phyloP scores from a whole-genome alignment of 64 coral and sea anemone genomes.

The Orbicella faveolata region DNA sequence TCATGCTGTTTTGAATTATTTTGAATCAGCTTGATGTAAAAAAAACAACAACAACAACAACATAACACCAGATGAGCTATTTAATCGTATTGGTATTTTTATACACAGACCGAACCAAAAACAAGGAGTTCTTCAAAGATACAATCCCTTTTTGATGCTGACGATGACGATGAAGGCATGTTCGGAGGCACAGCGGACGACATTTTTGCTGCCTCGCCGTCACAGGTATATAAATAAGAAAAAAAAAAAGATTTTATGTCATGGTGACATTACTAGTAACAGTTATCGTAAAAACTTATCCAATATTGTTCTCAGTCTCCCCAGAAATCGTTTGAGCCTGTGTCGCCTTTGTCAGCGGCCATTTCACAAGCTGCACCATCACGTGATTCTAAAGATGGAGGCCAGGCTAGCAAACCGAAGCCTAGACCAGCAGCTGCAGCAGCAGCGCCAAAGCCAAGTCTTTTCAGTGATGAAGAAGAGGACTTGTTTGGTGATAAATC shows the following conservation, averaged over 20 bases:
- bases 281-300: too few species aligned
- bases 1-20: too few species aligned
- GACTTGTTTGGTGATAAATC: conserved; percentile 65
- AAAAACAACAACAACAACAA: too few species aligned
- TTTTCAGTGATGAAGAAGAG: conserved; percentile 92
- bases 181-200: conserved; percentile 54
- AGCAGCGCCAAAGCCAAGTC: conserved; percentile 28
- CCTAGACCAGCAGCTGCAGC: conserved; percentile 31
- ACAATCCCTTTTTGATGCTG: conserved; percentile 55
- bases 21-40: too few species aligned
- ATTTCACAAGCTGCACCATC: not conserved
- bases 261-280: too few species aligned
- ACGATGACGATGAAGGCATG: conserved; percentile 54
- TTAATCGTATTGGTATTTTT: not conserved
- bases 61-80: too few species aligned
- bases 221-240: not conserved
- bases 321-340: conserved; percentile 12
- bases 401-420: conserved; percentile 29
- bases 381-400: not conserved
- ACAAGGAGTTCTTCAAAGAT: conserved; percentile 45
- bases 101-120: not conserved
- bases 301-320: conserved; percentile 16
- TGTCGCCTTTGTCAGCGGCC: conserved; percentile 27
- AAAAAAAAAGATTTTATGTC: too few species aligned
- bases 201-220: conserved; percentile 46